Evolutionary conservation across 2,113 vertebrate species (phyloP).

Genomic region (Centropus bengalensis): DNA sequence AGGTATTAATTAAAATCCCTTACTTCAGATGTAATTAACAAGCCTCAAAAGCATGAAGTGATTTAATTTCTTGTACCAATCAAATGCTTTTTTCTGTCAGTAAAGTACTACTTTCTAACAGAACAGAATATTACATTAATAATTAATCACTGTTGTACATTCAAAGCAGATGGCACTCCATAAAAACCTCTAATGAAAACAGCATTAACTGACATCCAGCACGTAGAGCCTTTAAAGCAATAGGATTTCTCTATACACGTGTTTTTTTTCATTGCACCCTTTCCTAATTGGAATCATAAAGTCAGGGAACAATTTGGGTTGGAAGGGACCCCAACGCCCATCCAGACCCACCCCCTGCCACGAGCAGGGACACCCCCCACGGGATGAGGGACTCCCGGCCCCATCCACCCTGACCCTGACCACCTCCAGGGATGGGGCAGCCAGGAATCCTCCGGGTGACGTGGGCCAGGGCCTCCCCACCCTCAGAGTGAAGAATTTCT

Average conservation of each 20-base stretch:
- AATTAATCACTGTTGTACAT: neutral
- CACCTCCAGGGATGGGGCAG: no score
- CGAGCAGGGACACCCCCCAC: no score
- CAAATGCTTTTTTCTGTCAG: neutral
- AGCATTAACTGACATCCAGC: neutral
- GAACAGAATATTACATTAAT: neutral
- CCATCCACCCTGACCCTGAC: no score
- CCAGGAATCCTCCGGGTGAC: no score
- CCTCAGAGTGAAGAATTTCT: no score
- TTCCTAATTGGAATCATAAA: neutral
- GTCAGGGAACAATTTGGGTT: no score
- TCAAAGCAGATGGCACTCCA: neutral
- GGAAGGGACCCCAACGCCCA: no score
- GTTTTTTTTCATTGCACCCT: neutral
- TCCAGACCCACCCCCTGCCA: no score
- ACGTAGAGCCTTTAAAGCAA: neutral
- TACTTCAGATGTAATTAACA: constrained; percentile 26
- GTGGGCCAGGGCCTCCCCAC: no score
- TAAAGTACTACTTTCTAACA: neutral
- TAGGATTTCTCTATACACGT: neutral
- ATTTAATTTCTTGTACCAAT: constrained; percentile 30
- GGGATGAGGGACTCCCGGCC: no score
- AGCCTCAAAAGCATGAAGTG: neutral
- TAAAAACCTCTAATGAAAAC: constrained; percentile 22
- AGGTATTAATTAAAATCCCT: constrained; percentile 24